phyloP scores from a whole-genome alignment of 2,888 invertebrate species.

The Danaus chrysippus region DNA sequence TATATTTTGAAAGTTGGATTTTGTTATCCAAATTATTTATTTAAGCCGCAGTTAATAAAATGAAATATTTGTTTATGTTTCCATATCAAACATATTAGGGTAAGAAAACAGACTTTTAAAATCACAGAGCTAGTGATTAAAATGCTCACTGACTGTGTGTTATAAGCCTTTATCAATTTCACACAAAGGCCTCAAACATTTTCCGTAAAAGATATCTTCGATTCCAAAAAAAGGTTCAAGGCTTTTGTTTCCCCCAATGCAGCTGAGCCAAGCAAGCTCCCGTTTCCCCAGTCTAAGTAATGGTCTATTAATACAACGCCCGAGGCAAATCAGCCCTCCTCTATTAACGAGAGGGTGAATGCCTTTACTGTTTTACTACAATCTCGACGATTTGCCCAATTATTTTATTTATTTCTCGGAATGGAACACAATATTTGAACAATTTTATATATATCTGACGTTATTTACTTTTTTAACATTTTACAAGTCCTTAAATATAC shows the following conservation, averaged over 20 bases:
- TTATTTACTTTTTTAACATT: background rate
- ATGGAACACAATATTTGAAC: background rate
- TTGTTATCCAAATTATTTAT: no score
- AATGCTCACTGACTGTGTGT: no score
- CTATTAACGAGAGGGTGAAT: conserved; percentile 5
- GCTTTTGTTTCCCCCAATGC: background rate
- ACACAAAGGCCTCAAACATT: no score
- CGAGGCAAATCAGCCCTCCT: conserved; percentile 4
- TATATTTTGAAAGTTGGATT: no score
- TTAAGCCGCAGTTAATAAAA: no score
- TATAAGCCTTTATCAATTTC: no score
- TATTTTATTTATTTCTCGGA: background rate
- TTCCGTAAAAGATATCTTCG: no score
- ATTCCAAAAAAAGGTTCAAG: background rate
- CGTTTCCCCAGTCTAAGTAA: background rate
- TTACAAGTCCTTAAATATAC: no score
- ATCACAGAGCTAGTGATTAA: no score
- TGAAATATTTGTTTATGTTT: no score
- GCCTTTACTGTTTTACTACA: conserved; percentile 5
- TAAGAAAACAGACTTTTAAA: no score
- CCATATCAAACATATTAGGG: no score
- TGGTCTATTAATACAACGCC: conserved; percentile 4
- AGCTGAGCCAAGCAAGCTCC: background rate
- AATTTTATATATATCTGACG: background rate
- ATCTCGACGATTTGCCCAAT: background rate